Evolutionary conservation across 1,140 invertebrate genomes (phyloP).

Genomic region (Trichonephila inaurata): DNA sequence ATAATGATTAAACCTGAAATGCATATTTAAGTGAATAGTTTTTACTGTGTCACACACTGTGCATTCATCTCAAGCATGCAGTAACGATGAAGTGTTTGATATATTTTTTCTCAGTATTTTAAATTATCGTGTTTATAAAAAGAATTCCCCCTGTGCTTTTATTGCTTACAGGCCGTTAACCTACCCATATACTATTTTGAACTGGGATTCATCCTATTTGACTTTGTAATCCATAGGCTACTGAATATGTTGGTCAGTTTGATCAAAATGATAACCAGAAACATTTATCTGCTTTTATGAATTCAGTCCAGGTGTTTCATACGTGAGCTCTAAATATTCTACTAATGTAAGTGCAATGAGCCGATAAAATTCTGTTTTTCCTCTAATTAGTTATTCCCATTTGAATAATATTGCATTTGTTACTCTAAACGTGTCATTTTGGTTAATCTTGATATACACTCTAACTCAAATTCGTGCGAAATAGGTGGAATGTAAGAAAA

Average conservation of each 20-base stretch:
- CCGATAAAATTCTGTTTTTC: not conserved
- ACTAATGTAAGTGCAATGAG: not conserved
- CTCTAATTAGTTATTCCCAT: not conserved
- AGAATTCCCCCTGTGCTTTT: no score
- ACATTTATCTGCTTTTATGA: not conserved
- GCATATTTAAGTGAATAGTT: no score
- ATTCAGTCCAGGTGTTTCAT: not conserved
- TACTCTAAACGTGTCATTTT: not conserved
- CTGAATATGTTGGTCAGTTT: not conserved
- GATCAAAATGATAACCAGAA: not conserved
- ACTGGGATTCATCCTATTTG: no score
- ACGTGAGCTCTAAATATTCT: not conserved
- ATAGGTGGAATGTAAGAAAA: not conserved
- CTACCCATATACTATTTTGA: no score
- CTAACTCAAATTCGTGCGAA: not conserved
- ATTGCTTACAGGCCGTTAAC: no score
- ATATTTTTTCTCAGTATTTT: no score
- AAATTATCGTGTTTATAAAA: no score
- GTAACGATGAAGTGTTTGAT: no score
- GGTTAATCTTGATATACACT: not conserved
- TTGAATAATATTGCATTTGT: not conserved
- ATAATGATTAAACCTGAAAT: no score
- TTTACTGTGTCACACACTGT: no score
- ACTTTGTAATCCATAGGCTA: not conserved
- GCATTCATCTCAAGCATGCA: no score